A percentile compares a stretch with the other conserved stretches of the same genome.
Evolutionary conservation across 2,888 invertebrate species (phyloP).

Genomic region (Philonicus albiceps): DNA sequence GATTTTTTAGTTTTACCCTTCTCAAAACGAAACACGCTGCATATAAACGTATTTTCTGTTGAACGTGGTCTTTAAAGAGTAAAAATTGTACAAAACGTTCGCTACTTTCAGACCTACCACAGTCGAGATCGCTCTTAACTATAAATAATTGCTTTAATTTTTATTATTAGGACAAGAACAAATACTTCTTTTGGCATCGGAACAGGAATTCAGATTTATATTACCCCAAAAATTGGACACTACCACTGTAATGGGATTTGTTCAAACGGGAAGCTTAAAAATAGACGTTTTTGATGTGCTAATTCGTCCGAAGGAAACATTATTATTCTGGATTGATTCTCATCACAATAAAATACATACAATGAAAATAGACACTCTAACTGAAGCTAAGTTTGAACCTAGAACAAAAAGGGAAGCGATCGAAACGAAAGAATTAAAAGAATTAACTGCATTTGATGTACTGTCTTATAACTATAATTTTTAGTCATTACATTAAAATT

Average conservation of each 20-base stretch:
- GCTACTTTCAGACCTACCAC: no score
- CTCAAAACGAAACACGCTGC: no score
- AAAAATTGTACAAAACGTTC: no score
- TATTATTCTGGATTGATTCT: constrained; percentile 63
- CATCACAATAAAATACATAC: constrained; percentile 63
- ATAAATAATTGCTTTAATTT: background rate
- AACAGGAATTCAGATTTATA: constrained; percentile 62
- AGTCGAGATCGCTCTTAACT: no score
- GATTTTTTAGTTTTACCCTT: no score
- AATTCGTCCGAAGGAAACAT: constrained; percentile 65
- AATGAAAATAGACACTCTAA: constrained; percentile 59
- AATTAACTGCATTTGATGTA: constrained; percentile 60
- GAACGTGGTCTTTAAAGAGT: no score
- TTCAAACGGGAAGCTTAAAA: constrained; percentile 73
- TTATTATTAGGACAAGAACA: constrained; percentile 53
- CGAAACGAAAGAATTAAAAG: constrained; percentile 57
- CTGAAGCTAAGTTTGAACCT: constrained; percentile 26
- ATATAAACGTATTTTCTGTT: no score
- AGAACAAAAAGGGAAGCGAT: constrained; percentile 24
- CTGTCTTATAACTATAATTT: background rate
- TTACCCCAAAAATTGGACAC: constrained; percentile 60
- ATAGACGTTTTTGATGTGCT: constrained; percentile 70
- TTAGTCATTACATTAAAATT: background rate
- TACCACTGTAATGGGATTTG: constrained; percentile 68
- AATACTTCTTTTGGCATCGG: constrained; percentile 60